phyloP scores from a whole-genome alignment of 2,113 vertebrate species.

The Vulpes lagopus region DNA sequence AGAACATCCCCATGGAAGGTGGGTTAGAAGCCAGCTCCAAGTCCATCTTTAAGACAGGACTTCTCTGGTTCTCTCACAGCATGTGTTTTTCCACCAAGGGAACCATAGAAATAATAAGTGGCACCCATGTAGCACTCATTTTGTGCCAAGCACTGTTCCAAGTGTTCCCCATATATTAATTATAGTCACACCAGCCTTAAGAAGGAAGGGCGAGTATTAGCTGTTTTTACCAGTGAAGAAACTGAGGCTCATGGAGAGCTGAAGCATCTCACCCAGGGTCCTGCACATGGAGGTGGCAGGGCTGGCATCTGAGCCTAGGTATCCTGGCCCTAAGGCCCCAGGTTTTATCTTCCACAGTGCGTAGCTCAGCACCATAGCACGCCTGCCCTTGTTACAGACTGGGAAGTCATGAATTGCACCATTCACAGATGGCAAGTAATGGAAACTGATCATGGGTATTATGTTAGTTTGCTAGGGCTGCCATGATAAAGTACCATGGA shows the following conservation, averaged over 20 bases:
- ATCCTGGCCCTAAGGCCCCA: not conserved
- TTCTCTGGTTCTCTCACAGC: not conserved
- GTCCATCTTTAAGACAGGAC: not conserved
- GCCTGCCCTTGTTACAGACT: no score
- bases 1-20: not conserved
- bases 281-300: not conserved
- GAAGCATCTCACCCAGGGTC: not conserved
- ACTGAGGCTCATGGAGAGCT: not conserved
- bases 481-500: not conserved
- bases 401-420: not conserved
- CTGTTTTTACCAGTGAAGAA: not conserved
- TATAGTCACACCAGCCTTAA: not conserved
- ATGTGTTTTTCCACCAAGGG: not conserved
- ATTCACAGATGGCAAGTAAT: not conserved
- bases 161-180: not conserved
- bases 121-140: not conserved
- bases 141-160: not conserved
- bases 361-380: not conserved
- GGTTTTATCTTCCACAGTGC: not conserved
- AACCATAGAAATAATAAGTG: not conserved
- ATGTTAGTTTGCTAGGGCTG: not conserved
- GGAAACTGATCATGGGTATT: not conserved
- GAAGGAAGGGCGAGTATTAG: not conserved
- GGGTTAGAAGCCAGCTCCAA: not conserved
- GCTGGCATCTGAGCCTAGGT: no score